phyloP scores from a whole-genome alignment of 2,113 vertebrate genomes.

The Chloropsis cyanopogon region DNA sequence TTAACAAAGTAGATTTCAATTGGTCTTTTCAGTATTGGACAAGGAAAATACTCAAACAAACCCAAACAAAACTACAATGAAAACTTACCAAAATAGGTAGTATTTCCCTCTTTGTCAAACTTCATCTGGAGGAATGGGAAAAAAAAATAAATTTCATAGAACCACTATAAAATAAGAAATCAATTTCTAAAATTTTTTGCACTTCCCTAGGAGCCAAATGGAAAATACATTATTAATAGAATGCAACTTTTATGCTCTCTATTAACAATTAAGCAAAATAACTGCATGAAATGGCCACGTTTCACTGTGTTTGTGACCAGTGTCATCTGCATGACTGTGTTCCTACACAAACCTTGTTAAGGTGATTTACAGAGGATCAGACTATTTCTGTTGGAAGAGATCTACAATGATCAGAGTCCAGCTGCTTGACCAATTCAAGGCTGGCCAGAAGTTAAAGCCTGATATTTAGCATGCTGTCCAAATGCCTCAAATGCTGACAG shows the following conservation, averaged over 20 bases:
- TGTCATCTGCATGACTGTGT: rapidly evolving
- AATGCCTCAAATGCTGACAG: neutral
- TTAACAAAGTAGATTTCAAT: neutral
- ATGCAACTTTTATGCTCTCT: neutral
- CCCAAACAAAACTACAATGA: neutral
- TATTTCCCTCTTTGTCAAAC: slow-evolving; percentile 87
- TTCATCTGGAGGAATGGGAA: slow-evolving; percentile 80
- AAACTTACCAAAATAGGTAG: slow-evolving; percentile 88
- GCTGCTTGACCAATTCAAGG: neutral
- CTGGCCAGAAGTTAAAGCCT: neutral
- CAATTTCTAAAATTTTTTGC: neutral
- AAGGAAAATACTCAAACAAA: neutral
- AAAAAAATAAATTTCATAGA: neutral
- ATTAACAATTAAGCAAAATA: neutral
- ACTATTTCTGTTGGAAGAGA: neutral
- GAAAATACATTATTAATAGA: neutral
- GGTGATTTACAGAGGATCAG: neutral
- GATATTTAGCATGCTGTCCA: neutral
- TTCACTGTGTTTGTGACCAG: neutral
- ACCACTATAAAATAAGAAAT: neutral
- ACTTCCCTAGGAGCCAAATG: neutral
- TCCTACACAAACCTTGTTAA: neutral
- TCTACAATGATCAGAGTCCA: neutral
- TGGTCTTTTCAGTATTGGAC: neutral
- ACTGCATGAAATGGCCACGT: rapidly evolving